Percentiles rank a stretch among this genome's conserved stretches.
These are phyloP conservation scores for Psix sp. DNA, from an alignment of 1,140 invertebrate genomes.

Conservation along the genomic window DNA sequence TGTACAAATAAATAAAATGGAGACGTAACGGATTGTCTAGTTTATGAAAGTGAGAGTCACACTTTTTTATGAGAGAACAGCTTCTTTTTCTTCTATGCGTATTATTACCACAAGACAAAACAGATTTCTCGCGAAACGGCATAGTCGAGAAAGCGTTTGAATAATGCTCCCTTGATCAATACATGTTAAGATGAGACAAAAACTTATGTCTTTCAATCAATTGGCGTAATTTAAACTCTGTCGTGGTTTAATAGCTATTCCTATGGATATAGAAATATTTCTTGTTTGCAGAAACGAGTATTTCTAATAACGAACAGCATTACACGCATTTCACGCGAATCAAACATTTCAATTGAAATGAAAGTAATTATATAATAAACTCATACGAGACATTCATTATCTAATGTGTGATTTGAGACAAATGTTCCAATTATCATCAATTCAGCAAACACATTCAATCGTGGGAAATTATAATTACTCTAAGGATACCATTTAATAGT, in stretches of 20 bases:
- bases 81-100: slow-evolving; percentile 14
- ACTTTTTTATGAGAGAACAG: slow-evolving; percentile 39
- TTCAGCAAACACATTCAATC: slow-evolving; percentile 10
- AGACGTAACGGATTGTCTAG: slow-evolving; percentile 34
- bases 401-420: slow-evolving; percentile 43
- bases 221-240: slow-evolving; percentile 28
- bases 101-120: slow-evolving; percentile 19
- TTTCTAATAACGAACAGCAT: slow-evolving; percentile 29
- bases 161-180: slow-evolving; percentile 18
- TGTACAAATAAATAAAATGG: slow-evolving; percentile 4
- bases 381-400: slow-evolving; percentile 46
- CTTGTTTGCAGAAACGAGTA: slow-evolving; percentile 35
- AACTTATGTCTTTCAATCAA: slow-evolving; percentile 32
- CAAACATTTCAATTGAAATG: slow-evolving; percentile 49
- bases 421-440: slow-evolving; percentile 44
- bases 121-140: slow-evolving; percentile 18
- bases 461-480: slow-evolving; percentile 47
- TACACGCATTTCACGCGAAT: slow-evolving; percentile 37
- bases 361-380: slow-evolving; percentile 53
- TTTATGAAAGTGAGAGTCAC: slow-evolving; percentile 53
- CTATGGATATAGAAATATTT: slow-evolving; percentile 21
- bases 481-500: slow-evolving; percentile 18
- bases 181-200: slow-evolving; percentile 29
- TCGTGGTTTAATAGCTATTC: slow-evolving; percentile 34
- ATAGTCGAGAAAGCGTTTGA: slow-evolving; percentile 44